Conservation (phyloP, 2,113 vertebrate species). For the Petromus typicus region DNA sequence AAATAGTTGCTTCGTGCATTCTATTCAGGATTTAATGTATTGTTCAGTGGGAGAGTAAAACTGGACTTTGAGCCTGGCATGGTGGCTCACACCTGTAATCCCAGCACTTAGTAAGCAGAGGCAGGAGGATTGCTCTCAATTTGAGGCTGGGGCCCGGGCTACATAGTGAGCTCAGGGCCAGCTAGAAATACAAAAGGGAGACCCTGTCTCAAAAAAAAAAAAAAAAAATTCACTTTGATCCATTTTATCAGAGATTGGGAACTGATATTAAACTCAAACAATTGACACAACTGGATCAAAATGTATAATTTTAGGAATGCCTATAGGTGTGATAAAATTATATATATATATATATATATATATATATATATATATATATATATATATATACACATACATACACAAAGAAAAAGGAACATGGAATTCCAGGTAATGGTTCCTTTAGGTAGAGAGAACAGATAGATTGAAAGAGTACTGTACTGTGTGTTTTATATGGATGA, state of each 20-base stretch:
- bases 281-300: slow-evolving; percentile 30
- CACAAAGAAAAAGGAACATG: background rate
- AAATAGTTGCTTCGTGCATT: background rate
- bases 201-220: too few species aligned
- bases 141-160: too few species aligned
- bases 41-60: slow-evolving; percentile 19
- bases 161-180: too few species aligned
- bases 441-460: background rate
- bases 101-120: too few species aligned
- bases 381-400: too few species aligned
- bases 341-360: background rate
- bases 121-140: too few species aligned
- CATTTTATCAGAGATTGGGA: background rate
- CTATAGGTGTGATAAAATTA: background rate
- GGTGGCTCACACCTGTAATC: too few species aligned
- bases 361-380: too few species aligned
- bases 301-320: slow-evolving; percentile 5
- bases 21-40: slow-evolving; percentile 33
- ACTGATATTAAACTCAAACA: background rate
- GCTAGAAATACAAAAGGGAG: too few species aligned
- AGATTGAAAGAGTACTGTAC: background rate
- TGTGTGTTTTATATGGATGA: background rate
- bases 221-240: background rate
- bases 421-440: slow-evolving; percentile 15
- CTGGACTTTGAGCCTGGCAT: too few species aligned